phyloP scores from a whole-genome alignment of 2,797 vertebrate species.

The Propithecus perrieri region DNA sequence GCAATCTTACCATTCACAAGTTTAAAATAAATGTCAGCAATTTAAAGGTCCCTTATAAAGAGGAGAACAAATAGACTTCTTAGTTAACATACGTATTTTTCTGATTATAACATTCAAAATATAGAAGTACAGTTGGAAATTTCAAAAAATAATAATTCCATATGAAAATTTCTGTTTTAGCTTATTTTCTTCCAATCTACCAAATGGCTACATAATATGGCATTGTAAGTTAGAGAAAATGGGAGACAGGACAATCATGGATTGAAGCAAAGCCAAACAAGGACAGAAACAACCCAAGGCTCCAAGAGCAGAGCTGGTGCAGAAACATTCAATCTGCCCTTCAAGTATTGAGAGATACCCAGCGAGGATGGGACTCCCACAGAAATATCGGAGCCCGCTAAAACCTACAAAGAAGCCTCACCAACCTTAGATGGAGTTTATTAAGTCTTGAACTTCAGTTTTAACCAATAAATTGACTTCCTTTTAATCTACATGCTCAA shows the following conservation, averaged over 20 bases:
- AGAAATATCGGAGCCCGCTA: not conserved
- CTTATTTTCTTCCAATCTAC: not conserved
- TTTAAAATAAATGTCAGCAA: not conserved
- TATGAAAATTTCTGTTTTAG: not conserved
- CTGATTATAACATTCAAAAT: not conserved
- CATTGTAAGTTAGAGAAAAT: not conserved
- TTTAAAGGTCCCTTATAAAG: not conserved
- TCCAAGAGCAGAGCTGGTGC: too few species aligned
- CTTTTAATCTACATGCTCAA: not conserved
- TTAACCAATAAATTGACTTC: not conserved
- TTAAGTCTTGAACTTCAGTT: not conserved
- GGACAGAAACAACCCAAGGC: not conserved
- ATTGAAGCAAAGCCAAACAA: not conserved
- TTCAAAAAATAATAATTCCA: not conserved
- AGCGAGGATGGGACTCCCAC: rapidly evolving
- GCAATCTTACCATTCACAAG: not conserved
- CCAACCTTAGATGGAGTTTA: not conserved
- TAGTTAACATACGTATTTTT: not conserved
- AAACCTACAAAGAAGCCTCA: not conserved
- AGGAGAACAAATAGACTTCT: not conserved
- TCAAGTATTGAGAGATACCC: not conserved
- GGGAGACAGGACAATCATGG: not conserved
- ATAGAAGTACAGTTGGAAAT: not conserved
- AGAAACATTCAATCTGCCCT: not conserved
- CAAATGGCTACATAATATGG: not conserved